phyloP scores from a whole-genome alignment of 92 coral and sea anemone genomes.

The Siderastrea siderea region DNA sequence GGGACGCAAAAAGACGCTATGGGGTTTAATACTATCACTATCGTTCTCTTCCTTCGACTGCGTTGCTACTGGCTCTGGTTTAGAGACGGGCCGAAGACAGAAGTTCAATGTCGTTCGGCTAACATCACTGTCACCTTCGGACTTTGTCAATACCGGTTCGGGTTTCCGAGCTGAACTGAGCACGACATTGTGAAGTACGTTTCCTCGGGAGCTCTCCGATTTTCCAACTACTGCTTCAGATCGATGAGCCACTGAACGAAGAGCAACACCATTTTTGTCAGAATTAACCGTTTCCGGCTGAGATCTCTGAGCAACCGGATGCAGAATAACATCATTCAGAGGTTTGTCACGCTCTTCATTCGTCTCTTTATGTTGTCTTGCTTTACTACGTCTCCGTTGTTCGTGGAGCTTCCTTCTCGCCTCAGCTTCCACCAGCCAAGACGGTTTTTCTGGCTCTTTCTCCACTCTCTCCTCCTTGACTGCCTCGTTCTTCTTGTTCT shows the following conservation, averaged over 20 bases:
- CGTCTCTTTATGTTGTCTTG: conserved; percentile 55
- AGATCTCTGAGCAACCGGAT: conserved; percentile 18
- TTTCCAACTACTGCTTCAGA: conserved; percentile 17
- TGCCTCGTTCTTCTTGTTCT: conserved; percentile 80
- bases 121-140: conserved; percentile 19
- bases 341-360: not conserved
- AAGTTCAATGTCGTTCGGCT: conserved; percentile 7
- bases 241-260: conserved; percentile 13
- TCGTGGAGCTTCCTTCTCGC: conserved; percentile 89
- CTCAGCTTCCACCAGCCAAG: conserved; percentile 96
- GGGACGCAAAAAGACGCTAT: conserved; percentile 2
- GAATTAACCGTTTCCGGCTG: not conserved
- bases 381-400: conserved; percentile 67
- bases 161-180: conserved; percentile 27
- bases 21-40: not conserved
- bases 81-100: conserved; percentile 38
- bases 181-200: conserved; percentile 8
- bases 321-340: conserved; percentile 17
- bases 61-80: not conserved
- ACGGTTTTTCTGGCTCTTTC: conserved; percentile 88
- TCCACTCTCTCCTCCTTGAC: conserved; percentile 90
- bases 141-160: conserved; percentile 9
- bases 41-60: not conserved
- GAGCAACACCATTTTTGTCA: not conserved
- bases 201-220: not conserved